These are phyloP conservation scores for Hydrotaea diabolus DNA, from an alignment of 2,888 invertebrate species.

Conservation along the genomic window DNA sequence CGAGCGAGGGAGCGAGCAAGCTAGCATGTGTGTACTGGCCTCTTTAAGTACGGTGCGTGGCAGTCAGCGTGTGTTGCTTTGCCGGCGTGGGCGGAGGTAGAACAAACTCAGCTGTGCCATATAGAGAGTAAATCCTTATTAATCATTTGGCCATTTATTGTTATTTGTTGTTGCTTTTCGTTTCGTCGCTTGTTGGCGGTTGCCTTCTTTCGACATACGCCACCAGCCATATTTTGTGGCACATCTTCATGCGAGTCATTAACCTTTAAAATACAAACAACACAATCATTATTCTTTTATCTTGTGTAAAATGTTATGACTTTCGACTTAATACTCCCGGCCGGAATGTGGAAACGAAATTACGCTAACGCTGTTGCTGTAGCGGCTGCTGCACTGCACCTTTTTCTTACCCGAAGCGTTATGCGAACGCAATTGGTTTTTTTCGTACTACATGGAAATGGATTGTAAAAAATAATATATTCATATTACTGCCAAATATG, in stretches of 20 bases:
- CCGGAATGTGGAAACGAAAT: not conserved
- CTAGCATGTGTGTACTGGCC: not conserved
- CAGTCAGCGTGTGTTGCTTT: not conserved
- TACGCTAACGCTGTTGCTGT: not conserved
- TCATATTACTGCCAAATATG: constrained; percentile 27
- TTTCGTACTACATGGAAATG: not conserved
- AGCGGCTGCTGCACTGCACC: not conserved
- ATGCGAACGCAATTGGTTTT: not conserved
- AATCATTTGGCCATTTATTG: constrained; percentile 46
- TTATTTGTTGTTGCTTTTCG: constrained; percentile 8
- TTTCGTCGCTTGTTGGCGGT: constrained; percentile 5
- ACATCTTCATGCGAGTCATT: constrained; percentile 22
- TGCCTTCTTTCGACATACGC: not conserved
- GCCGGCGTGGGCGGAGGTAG: not conserved
- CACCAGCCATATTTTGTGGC: not conserved
- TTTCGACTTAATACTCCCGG: not conserved
- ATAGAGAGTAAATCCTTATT: constrained; percentile 44
- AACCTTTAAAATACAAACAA: constrained; percentile 19
- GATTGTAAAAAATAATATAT: constrained; percentile 8
- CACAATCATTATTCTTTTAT: not conserved
- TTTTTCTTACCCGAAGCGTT: not conserved
- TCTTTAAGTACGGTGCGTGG: too few relatives aligned
- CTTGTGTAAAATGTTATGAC: constrained; percentile 8
- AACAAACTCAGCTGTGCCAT: not conserved
- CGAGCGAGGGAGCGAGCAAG: too few relatives aligned